Evolutionary conservation across 2,888 invertebrate genomes (phyloP), one percentile per base, ranked within the genome.

Genomic region (Drosophila lacicola): DNA sequence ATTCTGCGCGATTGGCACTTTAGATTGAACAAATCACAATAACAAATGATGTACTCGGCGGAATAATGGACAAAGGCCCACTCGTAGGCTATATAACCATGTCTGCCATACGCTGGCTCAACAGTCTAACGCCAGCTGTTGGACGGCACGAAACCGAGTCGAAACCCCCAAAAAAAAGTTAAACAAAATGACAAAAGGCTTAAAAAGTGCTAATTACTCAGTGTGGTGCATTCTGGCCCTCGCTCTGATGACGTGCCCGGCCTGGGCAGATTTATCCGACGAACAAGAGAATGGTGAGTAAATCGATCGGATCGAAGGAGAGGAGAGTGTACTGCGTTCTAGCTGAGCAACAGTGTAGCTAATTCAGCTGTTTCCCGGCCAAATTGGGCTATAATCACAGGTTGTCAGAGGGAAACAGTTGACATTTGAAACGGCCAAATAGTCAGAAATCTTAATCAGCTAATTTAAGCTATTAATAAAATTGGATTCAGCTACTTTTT

Each of bases 281-380:
- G 65, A 82, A 8, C 63, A 63, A 17, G 88, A 82, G 8, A 49
- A 56, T 10, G 86, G 82, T 88, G 42, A 88, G 89, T 49, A 29
- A 8, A 5, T 13, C 41, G 17, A 17, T 10, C 10, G 6, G 29
- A 1, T n/a, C 0, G 29, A 0, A 25, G 25, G 5, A 13, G 10
- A 5, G 13, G 2, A 29, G 2, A 29, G 8, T 2, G 29, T 2
- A 29, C 29, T 2, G 29, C 8, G 8, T 29, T 8, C 29, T 0
- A 8, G 8, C 8, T 8, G 29, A 29, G 29, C 6, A 29, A 8
- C 29, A 29, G 8, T 29, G 29, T 2, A 29, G 29, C 2, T 2
- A 29, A 29, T 29, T 29, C 8, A 8, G 29, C 29, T 29, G 29
- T 8, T 29, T 29, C 6, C 6, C 6, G 8, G 6, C 25, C 6